These are phyloP conservation scores for Reticulitermes speratus DNA, from an alignment of 1,140 invertebrate species.

Conservation along the genomic window DNA sequence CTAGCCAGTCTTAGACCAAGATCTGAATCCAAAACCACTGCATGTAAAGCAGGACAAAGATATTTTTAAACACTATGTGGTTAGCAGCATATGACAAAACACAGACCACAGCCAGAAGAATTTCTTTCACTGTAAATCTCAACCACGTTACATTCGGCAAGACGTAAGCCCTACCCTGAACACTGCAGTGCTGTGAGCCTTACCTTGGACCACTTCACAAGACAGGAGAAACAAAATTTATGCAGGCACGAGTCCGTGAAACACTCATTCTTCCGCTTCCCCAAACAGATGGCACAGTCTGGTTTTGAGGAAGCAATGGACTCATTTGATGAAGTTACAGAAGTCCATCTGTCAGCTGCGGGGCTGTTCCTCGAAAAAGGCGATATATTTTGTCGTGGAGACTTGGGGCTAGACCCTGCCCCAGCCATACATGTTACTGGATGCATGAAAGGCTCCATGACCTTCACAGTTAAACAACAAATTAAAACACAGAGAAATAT, in stretches of 20 bases:
- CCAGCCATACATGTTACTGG: not conserved
- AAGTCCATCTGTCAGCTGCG: not conserved
- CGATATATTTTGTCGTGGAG: too few species aligned
- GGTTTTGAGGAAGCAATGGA: constrained; percentile 63
- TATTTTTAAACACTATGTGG: too few species aligned
- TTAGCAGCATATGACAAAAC: too few species aligned
- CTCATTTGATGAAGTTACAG: not conserved
- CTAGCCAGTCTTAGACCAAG: too few species aligned
- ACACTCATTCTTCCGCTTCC: constrained; percentile 80
- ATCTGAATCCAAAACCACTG: too few species aligned
- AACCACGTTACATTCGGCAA: too few species aligned
- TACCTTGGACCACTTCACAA: constrained; percentile 91
- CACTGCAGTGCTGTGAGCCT: constrained; percentile 34
- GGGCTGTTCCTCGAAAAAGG: not conserved
- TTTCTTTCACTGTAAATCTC: too few species aligned
- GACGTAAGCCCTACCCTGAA: too few species aligned
- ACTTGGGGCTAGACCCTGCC: too few species aligned
- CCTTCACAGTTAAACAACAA: not conserved
- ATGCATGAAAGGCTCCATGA: not conserved
- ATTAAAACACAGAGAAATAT: not conserved
- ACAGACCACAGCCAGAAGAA: too few species aligned
- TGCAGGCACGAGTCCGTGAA: constrained; percentile 91
- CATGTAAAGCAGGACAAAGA: too few species aligned
- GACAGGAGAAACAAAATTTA: constrained; percentile 90
- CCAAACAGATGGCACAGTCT: constrained; percentile 90